These are phyloP conservation scores for Chlorodrepanis virens DNA, from an alignment of 2,113 vertebrate genomes.

Conservation along the genomic window DNA sequence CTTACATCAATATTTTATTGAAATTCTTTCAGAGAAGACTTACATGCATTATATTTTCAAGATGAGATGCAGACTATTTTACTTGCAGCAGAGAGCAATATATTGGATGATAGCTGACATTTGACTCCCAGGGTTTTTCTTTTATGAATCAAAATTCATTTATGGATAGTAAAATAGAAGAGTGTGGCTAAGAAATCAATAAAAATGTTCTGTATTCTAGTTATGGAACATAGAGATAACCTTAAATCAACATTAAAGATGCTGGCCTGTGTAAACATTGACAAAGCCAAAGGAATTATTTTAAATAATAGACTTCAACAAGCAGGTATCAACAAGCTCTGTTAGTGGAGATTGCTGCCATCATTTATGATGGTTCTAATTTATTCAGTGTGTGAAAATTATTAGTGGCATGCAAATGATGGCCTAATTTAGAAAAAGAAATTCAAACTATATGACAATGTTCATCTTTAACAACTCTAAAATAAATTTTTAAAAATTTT, in stretches of 20 bases:
- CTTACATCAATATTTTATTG: conserved; percentile 74
- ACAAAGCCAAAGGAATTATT: conserved; percentile 46
- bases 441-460: not conserved
- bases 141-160: conserved; percentile 77
- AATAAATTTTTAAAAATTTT: not conserved
- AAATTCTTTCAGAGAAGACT: conserved; percentile 70
- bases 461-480: not conserved
- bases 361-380: conserved; percentile 56
- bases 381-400: not conserved
- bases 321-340: conserved; percentile 40
- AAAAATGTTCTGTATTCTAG: conserved; percentile 61
- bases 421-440: not conserved
- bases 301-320: conserved; percentile 73
- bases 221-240: conserved; percentile 60
- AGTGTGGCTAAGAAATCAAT: conserved; percentile 65
- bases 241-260: conserved; percentile 65
- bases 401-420: not conserved
- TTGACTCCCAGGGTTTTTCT: conserved; percentile 65
- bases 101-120: conserved; percentile 69
- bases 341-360: conserved; percentile 62
- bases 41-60: conserved; percentile 59
- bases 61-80: conserved; percentile 62
- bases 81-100: conserved; percentile 63
- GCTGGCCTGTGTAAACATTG: conserved; percentile 41
- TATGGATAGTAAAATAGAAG: conserved; percentile 59